A percentile compares a stretch with the other conserved stretches of the same genome.
Conservation (phyloP, 2,888 invertebrate genomes). For the Tricholauxania praeusta region DNA sequence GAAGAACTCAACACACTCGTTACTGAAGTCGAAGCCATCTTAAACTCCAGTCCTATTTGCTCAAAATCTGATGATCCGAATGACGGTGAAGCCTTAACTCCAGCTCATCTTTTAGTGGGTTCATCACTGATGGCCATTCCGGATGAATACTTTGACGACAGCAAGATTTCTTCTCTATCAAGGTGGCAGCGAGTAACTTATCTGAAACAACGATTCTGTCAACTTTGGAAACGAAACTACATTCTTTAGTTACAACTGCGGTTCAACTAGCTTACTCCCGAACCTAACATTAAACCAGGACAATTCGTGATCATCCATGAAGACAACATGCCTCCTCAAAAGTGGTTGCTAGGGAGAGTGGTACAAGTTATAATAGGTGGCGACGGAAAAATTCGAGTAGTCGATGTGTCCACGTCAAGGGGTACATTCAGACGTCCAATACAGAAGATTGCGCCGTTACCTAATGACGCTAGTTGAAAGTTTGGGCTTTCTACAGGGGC, state of each 20-base stretch:
- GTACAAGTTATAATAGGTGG: too few relatives aligned
- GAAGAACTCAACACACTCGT: slow-evolving; percentile 17
- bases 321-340: too few relatives aligned
- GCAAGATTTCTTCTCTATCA: neutral
- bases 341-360: too few relatives aligned
- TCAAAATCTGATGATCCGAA: neutral
- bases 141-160: neutral
- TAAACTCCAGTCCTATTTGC: slow-evolving; percentile 4
- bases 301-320: too few relatives aligned
- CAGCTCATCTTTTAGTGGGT: slow-evolving; percentile 40
- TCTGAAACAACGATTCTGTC: slow-evolving; percentile 44
- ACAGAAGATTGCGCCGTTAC: neutral
- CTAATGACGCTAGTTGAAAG: neutral
- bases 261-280: neutral
- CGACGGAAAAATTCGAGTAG: neutral
- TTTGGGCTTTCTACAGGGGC: neutral
- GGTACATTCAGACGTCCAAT: neutral
- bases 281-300: too few relatives aligned
- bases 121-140: slow-evolving; percentile 35
- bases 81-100: too few relatives aligned
- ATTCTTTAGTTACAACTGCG: slow-evolving; percentile 37
- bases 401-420: neutral
- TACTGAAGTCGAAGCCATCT: slow-evolving; percentile 20
- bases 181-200: slow-evolving; percentile 23
- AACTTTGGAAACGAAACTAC: slow-evolving; percentile 39